Percentiles rank a stretch among this genome's conserved stretches.
Evolutionary conservation across 2,888 invertebrate species (phyloP).

Genomic region (Endomychus coccineus): DNA sequence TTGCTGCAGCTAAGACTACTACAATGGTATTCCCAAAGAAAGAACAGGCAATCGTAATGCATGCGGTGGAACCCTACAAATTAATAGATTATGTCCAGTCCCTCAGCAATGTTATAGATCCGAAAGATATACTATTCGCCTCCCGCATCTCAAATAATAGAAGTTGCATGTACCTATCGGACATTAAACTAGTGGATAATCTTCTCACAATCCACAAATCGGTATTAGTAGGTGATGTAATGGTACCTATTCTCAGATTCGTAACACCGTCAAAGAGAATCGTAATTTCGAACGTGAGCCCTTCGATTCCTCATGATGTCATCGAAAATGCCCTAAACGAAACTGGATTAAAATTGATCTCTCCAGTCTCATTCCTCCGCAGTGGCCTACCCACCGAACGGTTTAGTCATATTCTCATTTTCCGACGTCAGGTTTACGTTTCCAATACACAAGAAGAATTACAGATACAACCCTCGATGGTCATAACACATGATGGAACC

Average conservation of each 20-base stretch:
- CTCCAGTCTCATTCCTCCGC: conserved; percentile 1
- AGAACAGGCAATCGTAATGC: conserved; percentile 6
- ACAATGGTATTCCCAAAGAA: conserved; percentile 6
- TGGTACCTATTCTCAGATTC: conserved; percentile 2
- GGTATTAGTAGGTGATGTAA: conserved; percentile 1
- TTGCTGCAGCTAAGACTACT: too few species aligned
- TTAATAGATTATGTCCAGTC: conserved; percentile 3
- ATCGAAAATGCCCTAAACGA: conserved; percentile 3
- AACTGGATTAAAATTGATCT: conserved; percentile 2
- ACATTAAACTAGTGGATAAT: conserved; percentile 5
- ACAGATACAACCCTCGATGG: too few species aligned
- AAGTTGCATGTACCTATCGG: conserved; percentile 5
- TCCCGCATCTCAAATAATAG: conserved; percentile 7
- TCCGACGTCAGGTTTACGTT: conserved; percentile 5
- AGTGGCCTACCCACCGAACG: background rate
- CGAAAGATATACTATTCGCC: conserved; percentile 4
- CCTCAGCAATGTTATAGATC: conserved; percentile 4
- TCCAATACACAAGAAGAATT: too few species aligned
- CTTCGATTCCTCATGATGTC: conserved; percentile 3
- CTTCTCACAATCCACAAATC: background rate
- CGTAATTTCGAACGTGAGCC: conserved; percentile 6
- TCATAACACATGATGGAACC: too few species aligned
- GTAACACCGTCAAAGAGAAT: conserved; percentile 8
- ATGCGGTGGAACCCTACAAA: conserved; percentile 4
- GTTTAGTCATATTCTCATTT: conserved; percentile 4